A percentile compares a stretch with the other conserved stretches of the same genome.
Evolutionary conservation across 1,140 invertebrate genomes (phyloP).

Genomic region (Theocolax elegans): DNA sequence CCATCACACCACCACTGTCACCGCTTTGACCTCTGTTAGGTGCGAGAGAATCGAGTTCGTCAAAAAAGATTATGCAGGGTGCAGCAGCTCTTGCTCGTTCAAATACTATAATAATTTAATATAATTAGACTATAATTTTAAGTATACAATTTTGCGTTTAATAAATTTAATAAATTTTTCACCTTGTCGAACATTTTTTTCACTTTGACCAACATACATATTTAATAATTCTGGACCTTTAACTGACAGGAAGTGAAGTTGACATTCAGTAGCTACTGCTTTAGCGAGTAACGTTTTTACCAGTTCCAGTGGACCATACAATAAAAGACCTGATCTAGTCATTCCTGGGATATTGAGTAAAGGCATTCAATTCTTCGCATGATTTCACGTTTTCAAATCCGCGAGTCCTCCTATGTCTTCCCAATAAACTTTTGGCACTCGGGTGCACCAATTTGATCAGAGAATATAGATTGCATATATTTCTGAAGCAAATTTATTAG

Average conservation of each 20-base stretch:
- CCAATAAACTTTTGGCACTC: constrained; percentile 85
- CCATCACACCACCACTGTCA: constrained; percentile 95
- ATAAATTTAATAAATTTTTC: too few relatives aligned
- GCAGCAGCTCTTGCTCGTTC: constrained; percentile 82
- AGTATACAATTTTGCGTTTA: too few relatives aligned
- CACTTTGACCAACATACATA: constrained; percentile 95
- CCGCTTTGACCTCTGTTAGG: constrained; percentile 89
- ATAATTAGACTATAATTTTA: neutral
- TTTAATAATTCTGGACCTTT: constrained; percentile 94
- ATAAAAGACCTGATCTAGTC: constrained; percentile 77
- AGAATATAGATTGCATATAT: constrained; percentile 76
- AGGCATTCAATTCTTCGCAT: constrained; percentile 87
- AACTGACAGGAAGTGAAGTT: constrained; percentile 89
- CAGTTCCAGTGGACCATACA: constrained; percentile 93
- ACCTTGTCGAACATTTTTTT: constrained; percentile 91
- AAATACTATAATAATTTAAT: constrained; percentile 81
- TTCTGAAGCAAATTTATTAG: constrained; percentile 71
- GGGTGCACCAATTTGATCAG: constrained; percentile 85
- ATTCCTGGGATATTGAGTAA: constrained; percentile 72
- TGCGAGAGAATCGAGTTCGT: constrained; percentile 94
- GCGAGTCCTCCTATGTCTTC: constrained; percentile 89
- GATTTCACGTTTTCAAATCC: constrained; percentile 89
- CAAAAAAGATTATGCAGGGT: constrained; percentile 96
- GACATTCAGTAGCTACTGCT: constrained; percentile 91
- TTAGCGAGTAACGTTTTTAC: constrained; percentile 93